These are phyloP conservation scores for Xenentodon cancila DNA, from an alignment of 2,797 vertebrate genomes.

Conservation along the genomic window DNA sequence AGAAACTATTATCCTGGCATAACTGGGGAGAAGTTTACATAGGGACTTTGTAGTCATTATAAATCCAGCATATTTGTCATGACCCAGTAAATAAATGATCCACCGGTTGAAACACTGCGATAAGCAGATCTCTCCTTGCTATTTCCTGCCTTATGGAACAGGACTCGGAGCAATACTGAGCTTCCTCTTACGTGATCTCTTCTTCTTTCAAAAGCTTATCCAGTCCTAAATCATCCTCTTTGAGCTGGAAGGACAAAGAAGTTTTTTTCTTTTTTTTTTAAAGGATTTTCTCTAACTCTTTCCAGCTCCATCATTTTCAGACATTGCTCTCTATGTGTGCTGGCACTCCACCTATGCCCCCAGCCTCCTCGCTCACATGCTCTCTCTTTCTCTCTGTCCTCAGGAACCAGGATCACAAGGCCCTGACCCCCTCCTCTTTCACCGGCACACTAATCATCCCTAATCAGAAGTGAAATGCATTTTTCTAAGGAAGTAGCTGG, in stretches of 20 bases:
- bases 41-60: slow-evolving; percentile 75
- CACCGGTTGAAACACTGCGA: slow-evolving; percentile 58
- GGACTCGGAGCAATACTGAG: slow-evolving; percentile 63
- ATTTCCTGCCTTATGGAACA: slow-evolving; percentile 67
- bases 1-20: slow-evolving; percentile 90
- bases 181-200: slow-evolving; percentile 70
- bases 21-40: slow-evolving; percentile 84
- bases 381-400: slow-evolving; percentile 50
- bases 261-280: slow-evolving; percentile 13
- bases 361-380: slow-evolving; percentile 20
- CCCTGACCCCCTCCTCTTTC: slow-evolving; percentile 72
- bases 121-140: slow-evolving; percentile 55
- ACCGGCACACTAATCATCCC: slow-evolving; percentile 77
- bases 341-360: slow-evolving; percentile 50
- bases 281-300: slow-evolving; percentile 56
- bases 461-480: slow-evolving; percentile 90
- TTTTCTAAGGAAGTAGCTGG: slow-evolving; percentile 90
- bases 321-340: slow-evolving; percentile 42
- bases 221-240: slow-evolving; percentile 71
- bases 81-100: slow-evolving; percentile 66
- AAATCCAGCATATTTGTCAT: slow-evolving; percentile 77
- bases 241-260: slow-evolving; percentile 45
- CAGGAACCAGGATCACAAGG: slow-evolving; percentile 70
- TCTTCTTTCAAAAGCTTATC: slow-evolving; percentile 71
- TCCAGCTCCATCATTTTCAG: slow-evolving; percentile 71